Percentiles rank a stretch among this genome's conserved stretches.
phyloP scores from a whole-genome alignment of 1,140 invertebrate species.

The Dreissena rostriformis region DNA sequence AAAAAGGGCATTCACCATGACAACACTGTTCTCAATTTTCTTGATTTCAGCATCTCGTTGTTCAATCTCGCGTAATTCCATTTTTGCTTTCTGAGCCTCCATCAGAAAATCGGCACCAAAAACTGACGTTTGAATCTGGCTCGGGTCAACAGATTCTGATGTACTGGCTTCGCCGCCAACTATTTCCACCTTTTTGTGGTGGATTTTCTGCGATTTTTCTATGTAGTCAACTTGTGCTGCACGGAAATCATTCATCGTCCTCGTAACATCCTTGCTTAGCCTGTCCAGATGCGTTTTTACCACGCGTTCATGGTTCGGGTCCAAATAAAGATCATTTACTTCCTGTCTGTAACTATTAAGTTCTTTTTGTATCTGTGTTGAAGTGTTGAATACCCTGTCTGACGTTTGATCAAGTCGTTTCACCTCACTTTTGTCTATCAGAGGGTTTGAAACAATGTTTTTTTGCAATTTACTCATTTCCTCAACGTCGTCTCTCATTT shows the following conservation, averaged over 20 bases:
- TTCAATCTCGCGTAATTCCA: slow-evolving; percentile 49
- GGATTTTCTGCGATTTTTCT: slow-evolving; percentile 46
- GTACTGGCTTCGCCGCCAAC: slow-evolving; percentile 31
- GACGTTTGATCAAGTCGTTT: slow-evolving; percentile 40
- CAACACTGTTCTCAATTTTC: slow-evolving; percentile 53
- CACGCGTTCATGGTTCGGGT: slow-evolving; percentile 42
- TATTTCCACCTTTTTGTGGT: slow-evolving; percentile 50
- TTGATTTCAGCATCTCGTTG: slow-evolving; percentile 44
- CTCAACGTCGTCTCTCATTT: slow-evolving; percentile 38
- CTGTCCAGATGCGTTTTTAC: slow-evolving; percentile 42
- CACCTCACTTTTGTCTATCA: slow-evolving; percentile 42
- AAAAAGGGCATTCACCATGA: slow-evolving; percentile 50
- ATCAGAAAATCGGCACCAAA: slow-evolving; percentile 47
- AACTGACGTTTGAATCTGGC: slow-evolving; percentile 31
- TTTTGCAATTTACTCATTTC: slow-evolving; percentile 45
- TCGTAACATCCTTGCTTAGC: slow-evolving; percentile 35
- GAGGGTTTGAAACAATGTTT: slow-evolving; percentile 43
- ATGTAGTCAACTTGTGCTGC: slow-evolving; percentile 50
- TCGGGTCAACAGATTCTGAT: slow-evolving; percentile 17
- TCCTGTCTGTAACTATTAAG: slow-evolving; percentile 25
- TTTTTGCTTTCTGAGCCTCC: slow-evolving; percentile 34
- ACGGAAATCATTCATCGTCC: slow-evolving; percentile 37
- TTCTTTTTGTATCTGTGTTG: slow-evolving; percentile 36
- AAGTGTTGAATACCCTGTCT: slow-evolving; percentile 34
- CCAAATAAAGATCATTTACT: slow-evolving; percentile 16